Evolutionary conservation across 2,113 vertebrate genomes (phyloP), one percentile per base, ranked within the genome.

Genomic region (Dasyornis broadbenti): DNA sequence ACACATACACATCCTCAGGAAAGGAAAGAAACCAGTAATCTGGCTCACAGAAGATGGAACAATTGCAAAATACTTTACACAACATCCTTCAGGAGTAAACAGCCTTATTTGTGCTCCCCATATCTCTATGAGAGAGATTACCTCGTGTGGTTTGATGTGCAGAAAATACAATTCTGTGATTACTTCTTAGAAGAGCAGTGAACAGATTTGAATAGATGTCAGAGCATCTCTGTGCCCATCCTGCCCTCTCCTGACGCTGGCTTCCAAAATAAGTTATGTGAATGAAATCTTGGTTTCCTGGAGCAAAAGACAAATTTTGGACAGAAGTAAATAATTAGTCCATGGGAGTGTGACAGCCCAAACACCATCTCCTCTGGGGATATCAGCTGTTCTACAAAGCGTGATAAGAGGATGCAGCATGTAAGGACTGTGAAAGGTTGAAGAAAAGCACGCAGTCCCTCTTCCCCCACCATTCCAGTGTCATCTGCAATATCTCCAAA

Each of bases 101-200:
- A 1, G 40, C 37, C 37, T 60, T 52, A 31, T 5, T 60, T 40
- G 37, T 3, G 2, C 26, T 52, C 15, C 20, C 30, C 1, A 0
- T 49, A 59, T 23, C 26, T 39, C 12, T 75, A 27, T 78, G 64
- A 79, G 33, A 79, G 64, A 79, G 33, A 79, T 66, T 78, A 63
- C 28, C 42, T 40, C 30, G 15, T 59, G 13, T 10, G 2, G 10
- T 75, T 73, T 50, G 56, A 64, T 31, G 28, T 72, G 28, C 40
- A 91, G 53, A 56, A 45, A 80, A 24, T 21, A 35, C 0, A 0
- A 33, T 76, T 40, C 45, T 72, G 9, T 69, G 49, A 60, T 13
- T 64, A 21, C 27, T 54, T 35, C 53, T 66, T 53, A 47, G 31
- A 87, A 87, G 37, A 64, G 14, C 16, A 82, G 21, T 15, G 42